Conservation (phyloP, 2,113 vertebrate species). For the Pangasianodon hypophthalmus region DNA sequence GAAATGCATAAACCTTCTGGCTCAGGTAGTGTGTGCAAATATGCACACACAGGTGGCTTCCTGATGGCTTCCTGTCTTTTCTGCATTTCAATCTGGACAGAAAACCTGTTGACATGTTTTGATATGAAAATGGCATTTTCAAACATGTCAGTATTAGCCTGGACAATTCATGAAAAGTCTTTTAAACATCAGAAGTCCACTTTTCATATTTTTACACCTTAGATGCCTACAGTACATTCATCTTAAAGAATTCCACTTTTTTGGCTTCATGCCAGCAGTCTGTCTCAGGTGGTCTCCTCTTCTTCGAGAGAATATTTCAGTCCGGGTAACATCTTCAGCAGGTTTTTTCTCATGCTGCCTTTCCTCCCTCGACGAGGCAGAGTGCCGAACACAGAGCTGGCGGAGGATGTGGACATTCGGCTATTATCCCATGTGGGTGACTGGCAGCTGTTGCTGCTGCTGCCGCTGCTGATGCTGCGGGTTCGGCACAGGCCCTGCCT, state of each 20-base stretch:
- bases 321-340: conserved; percentile 88
- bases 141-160: neutral
- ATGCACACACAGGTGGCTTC: neutral
- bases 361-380: conserved; percentile 82
- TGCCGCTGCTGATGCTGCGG: conserved; percentile 84
- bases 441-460: conserved; percentile 77
- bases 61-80: neutral
- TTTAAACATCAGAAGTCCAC: neutral
- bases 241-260: neutral
- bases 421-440: conserved; percentile 81
- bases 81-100: neutral
- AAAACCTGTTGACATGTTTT: neutral
- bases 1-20: neutral
- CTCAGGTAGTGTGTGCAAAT: neutral
- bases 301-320: conserved; percentile 88
- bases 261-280: neutral
- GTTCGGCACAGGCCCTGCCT: conserved; percentile 64
- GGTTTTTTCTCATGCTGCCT: conserved; percentile 81
- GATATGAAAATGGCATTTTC: neutral
- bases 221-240: neutral
- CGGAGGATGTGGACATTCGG: conserved; percentile 44
- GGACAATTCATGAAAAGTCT: conserved; percentile 1
- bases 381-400: conserved; percentile 81
- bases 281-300: conserved; percentile 75
- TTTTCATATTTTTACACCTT: conserved; percentile 5